Percentiles rank a stretch among this genome's conserved stretches.
Conservation (phyloP, 2,888 invertebrate species). For the Lasioglossum figueresi region DNA sequence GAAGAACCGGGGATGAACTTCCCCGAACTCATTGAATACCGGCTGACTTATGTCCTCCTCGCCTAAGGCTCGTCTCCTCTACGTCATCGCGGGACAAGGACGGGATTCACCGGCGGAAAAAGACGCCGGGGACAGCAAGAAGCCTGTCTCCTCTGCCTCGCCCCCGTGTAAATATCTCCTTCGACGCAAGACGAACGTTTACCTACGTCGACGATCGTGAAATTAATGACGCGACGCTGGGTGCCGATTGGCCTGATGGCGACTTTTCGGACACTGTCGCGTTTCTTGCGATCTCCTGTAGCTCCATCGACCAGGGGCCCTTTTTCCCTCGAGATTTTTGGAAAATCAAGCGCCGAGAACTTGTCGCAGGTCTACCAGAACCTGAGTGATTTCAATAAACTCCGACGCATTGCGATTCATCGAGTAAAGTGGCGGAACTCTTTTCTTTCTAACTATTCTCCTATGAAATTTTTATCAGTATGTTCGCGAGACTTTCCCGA, state of each 20-base stretch:
- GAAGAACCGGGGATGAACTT: slow-evolving; percentile 70
- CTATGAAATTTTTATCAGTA: background rate
- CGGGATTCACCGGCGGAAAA: slow-evolving; percentile 40
- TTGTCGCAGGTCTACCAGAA: too few species aligned
- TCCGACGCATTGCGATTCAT: background rate
- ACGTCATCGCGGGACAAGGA: slow-evolving; percentile 51
- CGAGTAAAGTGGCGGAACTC: too few species aligned
- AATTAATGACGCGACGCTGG: slow-evolving; percentile 24
- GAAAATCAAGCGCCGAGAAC: background rate
- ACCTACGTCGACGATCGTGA: slow-evolving; percentile 42
- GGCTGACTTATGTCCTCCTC: slow-evolving; percentile 75
- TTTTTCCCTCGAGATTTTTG: background rate
- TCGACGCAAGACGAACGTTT: slow-evolving; percentile 28
- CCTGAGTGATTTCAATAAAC: background rate
- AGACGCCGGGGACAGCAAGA: slow-evolving; percentile 48
- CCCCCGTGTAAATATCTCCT: slow-evolving; percentile 47
- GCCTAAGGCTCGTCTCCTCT: slow-evolving; percentile 37
- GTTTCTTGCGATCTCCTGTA: background rate
- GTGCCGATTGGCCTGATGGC: background rate
- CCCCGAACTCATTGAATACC: slow-evolving; percentile 78
- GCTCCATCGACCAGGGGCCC: background rate
- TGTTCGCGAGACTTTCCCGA: background rate
- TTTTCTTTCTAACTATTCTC: background rate
- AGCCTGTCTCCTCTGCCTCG: slow-evolving; percentile 31
- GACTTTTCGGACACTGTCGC: background rate